These are phyloP conservation scores for Drosophila bifasciata DNA, from an alignment of 1,140 invertebrate genomes.

Conservation along the genomic window DNA sequence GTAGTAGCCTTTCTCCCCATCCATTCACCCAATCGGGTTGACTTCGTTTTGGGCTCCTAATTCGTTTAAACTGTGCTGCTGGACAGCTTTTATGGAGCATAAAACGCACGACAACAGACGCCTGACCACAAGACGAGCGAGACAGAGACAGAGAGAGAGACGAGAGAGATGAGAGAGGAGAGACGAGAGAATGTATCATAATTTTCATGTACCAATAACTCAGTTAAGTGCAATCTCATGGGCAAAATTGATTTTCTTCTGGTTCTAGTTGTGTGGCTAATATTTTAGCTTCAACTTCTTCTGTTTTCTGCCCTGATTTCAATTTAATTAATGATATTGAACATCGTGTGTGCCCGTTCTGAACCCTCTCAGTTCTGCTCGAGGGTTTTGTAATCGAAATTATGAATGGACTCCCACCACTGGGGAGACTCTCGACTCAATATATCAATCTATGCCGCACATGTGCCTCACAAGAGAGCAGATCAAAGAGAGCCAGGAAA, in stretches of 20 bases:
- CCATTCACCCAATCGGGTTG: conserved; percentile 30
- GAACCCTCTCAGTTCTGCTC: conserved; percentile 45
- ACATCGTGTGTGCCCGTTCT: conserved; percentile 69
- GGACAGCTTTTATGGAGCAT: conserved; percentile 78
- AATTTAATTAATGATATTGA: conserved; percentile 79
- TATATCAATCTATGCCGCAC: conserved; percentile 16
- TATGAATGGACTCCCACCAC: conserved; percentile 61
- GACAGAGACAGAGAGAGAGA: conserved; percentile 9
- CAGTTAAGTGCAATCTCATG: conserved; percentile 70
- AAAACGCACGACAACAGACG: conserved; percentile 71
- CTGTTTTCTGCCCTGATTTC: conserved; percentile 60
- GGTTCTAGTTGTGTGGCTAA: conserved; percentile 28
- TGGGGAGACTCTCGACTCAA: conserved; percentile 11
- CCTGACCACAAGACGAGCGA: conserved; percentile 54
- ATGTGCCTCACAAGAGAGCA: conserved; percentile 35
- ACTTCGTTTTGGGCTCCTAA: conserved; percentile 79
- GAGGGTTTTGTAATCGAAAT: conserved; percentile 77
- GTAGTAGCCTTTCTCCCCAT: conserved; percentile 54
- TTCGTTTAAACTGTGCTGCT: conserved; percentile 68
- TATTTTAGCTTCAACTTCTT: conserved; percentile 20
- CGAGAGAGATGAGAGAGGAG: conserved; percentile 12
- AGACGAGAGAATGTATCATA: conserved; percentile 66
- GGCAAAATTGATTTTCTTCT: conserved; percentile 73
- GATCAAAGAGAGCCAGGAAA: conserved; percentile 30
- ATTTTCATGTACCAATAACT: conserved; percentile 81